These are phyloP conservation scores for Meta bourneti DNA, from an alignment of 2,888 invertebrate species.

Conservation along the genomic window DNA sequence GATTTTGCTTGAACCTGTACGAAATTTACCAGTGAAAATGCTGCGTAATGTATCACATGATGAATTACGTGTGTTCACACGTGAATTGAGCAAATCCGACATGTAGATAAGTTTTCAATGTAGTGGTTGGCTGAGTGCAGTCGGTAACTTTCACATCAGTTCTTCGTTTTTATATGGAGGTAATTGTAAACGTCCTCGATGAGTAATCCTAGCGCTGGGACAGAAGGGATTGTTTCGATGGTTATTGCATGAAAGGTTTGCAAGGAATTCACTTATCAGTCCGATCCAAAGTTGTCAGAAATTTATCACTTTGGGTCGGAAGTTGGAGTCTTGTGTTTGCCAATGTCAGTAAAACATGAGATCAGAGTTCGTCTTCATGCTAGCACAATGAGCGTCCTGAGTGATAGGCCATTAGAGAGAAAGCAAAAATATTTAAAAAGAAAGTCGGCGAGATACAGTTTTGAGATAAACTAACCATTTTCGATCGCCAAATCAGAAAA, in stretches of 20 bases:
- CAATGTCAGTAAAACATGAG: slow-evolving; percentile 31
- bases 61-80: neutral
- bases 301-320: slow-evolving; percentile 47
- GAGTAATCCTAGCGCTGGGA: slow-evolving; percentile 5
- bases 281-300: slow-evolving; percentile 42
- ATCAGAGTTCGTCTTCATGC: slow-evolving; percentile 41
- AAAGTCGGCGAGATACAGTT: neutral
- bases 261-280: slow-evolving; percentile 54
- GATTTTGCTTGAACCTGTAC: no score
- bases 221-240: slow-evolving; percentile 18
- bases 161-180: neutral
- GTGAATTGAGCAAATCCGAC: neutral
- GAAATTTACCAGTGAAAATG: no score
- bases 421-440: neutral
- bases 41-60: neutral
- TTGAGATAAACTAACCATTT: neutral
- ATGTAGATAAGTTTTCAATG: neutral
- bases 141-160: no score
- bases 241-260: slow-evolving; percentile 24
- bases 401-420: neutral
- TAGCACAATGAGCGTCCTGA: neutral
- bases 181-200: neutral
- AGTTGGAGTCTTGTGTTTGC: slow-evolving; percentile 39
- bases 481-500: neutral
- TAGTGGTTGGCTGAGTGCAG: neutral